phyloP scores from a whole-genome alignment of 2,113 vertebrate genomes.

The Pao palembangensis region DNA sequence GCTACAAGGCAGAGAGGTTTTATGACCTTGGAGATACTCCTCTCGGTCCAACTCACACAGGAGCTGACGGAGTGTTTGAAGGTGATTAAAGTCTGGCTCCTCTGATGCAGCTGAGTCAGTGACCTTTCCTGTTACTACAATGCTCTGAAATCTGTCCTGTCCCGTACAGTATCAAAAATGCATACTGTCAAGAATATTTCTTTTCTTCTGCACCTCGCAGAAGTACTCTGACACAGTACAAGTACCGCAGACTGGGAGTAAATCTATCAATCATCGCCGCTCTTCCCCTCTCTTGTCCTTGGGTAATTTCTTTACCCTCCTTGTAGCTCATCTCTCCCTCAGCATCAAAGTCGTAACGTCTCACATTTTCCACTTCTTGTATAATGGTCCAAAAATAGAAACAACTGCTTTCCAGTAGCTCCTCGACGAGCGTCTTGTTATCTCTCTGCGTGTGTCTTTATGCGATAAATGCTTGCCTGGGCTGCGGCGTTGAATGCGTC shows the following conservation, averaged over 20 bases:
- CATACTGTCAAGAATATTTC: too few species aligned
- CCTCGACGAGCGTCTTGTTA: conserved; percentile 51
- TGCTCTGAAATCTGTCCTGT: too few species aligned
- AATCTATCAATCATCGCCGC: too few species aligned
- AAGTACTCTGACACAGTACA: not conserved
- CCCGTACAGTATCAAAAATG: not conserved
- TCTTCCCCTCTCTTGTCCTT: not conserved
- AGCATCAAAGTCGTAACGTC: conserved; percentile 33
- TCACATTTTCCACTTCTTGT: conserved; percentile 28
- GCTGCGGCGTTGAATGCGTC: conserved; percentile 43
- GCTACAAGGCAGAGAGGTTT: conserved; percentile 18
- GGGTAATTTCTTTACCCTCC: conserved; percentile 7
- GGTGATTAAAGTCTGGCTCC: conserved; percentile 47
- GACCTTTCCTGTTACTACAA: conserved; percentile 46
- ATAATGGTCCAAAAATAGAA: conserved; percentile 47
- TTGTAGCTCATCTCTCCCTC: not conserved
- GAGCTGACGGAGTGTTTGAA: conserved; percentile 49
- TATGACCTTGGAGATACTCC: conserved; percentile 33
- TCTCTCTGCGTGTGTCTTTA: conserved; percentile 55
- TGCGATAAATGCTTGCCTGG: conserved; percentile 49
- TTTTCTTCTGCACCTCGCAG: not conserved
- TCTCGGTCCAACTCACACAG: conserved; percentile 34
- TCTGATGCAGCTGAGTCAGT: conserved; percentile 60
- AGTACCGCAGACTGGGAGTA: too few species aligned
- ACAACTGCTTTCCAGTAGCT: conserved; percentile 45